phyloP scores from a whole-genome alignment of 2,113 vertebrate species.

The Dromiciops gliroides region DNA sequence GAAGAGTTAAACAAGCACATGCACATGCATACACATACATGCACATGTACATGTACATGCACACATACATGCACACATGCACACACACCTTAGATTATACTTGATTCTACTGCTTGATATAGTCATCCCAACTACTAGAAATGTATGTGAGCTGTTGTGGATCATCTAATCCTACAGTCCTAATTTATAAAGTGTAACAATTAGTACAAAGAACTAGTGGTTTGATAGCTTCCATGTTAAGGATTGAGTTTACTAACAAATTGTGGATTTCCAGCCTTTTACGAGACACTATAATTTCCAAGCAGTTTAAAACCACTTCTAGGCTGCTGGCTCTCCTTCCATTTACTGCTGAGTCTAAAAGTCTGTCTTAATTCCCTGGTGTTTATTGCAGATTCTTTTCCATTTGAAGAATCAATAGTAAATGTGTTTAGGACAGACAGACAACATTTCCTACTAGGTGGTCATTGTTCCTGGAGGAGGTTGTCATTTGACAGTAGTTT shows the following conservation, averaged over 20 bases:
- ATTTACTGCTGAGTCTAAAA: conserved; percentile 50
- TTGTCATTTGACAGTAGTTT: conserved; percentile 34
- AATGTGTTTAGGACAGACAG: conserved; percentile 65
- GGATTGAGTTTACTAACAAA: conserved; percentile 34
- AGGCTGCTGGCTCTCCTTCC: conserved; percentile 20
- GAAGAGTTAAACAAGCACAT: not conserved
- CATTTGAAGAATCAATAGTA: conserved; percentile 70
- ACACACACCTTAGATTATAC: not conserved
- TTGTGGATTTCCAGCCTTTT: conserved; percentile 50
- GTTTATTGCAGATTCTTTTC: conserved; percentile 54
- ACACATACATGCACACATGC: not conserved
- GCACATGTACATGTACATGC: not conserved
- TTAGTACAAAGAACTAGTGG: not conserved
- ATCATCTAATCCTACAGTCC: not conserved
- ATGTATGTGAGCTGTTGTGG: not conserved
- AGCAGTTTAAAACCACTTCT: conserved; percentile 59
- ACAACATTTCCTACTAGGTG: conserved; percentile 54
- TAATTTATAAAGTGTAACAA: conserved; percentile 27
- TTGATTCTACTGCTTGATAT: not conserved
- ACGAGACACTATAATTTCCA: conserved; percentile 68
- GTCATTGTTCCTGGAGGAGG: conserved; percentile 42
- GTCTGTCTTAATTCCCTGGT: conserved; percentile 50
- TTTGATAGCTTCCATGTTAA: conserved; percentile 47
- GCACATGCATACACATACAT: not conserved
- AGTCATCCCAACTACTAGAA: not conserved